phyloP scores from a whole-genome alignment of 2,797 vertebrate genomes.

The Prionace glauca region DNA sequence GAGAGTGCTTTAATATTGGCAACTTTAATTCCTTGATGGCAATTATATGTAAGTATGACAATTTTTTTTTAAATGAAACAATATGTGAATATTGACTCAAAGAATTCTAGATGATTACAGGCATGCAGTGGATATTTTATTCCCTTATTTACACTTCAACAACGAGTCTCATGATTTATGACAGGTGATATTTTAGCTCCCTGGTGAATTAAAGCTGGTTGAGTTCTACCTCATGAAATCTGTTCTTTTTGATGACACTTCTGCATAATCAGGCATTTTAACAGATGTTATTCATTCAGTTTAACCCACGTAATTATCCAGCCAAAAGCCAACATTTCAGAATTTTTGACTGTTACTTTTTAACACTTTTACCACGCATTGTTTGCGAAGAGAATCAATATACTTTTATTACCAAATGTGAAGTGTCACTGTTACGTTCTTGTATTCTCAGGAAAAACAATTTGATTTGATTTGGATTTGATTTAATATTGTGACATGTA shows the following conservation, averaged over 20 bases:
- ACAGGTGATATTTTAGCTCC: neutral
- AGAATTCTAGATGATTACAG: neutral
- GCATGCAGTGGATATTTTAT: neutral
- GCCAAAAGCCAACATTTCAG: neutral
- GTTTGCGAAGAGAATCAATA: neutral
- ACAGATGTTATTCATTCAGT: neutral
- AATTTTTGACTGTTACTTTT: neutral
- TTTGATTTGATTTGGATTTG: too few species aligned
- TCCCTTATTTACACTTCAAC: neutral
- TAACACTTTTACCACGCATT: neutral
- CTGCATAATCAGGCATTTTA: neutral
- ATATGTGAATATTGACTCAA: neutral
- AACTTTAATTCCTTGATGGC: constrained; percentile 96
- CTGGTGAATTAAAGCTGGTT: neutral
- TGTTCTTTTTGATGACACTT: neutral
- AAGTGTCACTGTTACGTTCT: too few species aligned
- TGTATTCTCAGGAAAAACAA: too few species aligned
- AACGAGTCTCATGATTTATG: neutral
- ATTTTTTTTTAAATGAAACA: too few species aligned
- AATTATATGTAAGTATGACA: constrained; percentile 79
- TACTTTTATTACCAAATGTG: neutral
- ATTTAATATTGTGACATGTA: too few species aligned
- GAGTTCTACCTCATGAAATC: neutral
- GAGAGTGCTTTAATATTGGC: constrained; percentile 92
- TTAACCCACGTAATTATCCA: neutral